Evolutionary conservation across 1,140 invertebrate species (phyloP).

Genomic region (Medauroidea extradentata): DNA sequence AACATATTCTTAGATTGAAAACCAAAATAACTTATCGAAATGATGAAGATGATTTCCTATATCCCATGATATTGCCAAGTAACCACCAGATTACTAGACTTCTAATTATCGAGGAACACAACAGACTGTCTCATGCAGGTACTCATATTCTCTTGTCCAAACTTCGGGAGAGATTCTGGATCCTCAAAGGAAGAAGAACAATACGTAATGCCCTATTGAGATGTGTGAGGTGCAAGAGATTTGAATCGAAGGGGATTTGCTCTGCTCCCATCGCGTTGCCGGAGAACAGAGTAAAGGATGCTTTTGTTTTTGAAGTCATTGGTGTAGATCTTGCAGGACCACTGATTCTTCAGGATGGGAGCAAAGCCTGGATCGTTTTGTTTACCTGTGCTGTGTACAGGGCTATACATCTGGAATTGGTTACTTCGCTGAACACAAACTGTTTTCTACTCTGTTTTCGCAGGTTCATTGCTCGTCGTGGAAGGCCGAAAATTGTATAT

Average conservation of each 20-base stretch:
- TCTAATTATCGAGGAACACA: conserved; percentile 13
- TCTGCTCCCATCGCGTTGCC: conserved; percentile 24
- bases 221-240: conserved; percentile 32
- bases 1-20: background rate
- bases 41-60: conserved; percentile 3
- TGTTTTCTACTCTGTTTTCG: no score
- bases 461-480: conserved; percentile 35
- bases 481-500: conserved; percentile 35
- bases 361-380: conserved; percentile 36
- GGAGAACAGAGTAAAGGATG: conserved; percentile 22
- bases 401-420: conserved; percentile 39
- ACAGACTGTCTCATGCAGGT: conserved; percentile 12
- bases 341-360: conserved; percentile 20
- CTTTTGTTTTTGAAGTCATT: conserved; percentile 20
- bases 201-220: conserved; percentile 25
- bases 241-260: conserved; percentile 23
- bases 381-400: conserved; percentile 37
- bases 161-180: conserved; percentile 31
- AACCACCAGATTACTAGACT: conserved; percentile 5
- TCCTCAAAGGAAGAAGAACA: conserved; percentile 22
- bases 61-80: conserved; percentile 16
- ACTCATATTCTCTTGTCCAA: conserved; percentile 7
- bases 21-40: conserved; percentile 1
- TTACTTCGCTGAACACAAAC: conserved; percentile 26
- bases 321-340: conserved; percentile 34